phyloP scores from a whole-genome alignment of 2,888 invertebrate genomes.

The Eulithis prunata region DNA sequence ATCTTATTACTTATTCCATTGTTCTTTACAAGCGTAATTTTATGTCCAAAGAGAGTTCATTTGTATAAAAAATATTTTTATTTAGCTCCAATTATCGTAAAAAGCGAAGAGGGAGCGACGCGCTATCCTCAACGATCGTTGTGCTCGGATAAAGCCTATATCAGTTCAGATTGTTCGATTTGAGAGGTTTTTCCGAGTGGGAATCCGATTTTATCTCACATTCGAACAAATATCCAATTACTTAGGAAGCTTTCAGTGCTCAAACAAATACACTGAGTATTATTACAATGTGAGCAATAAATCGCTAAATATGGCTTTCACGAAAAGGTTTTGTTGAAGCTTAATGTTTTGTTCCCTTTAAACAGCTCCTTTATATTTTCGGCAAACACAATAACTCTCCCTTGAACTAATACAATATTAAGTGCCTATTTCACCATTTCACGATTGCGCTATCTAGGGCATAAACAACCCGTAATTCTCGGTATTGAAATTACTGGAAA shows the following conservation, averaged over 20 bases:
- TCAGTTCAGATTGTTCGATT: slow-evolving; percentile 49
- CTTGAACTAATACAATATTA: not conserved
- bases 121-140: slow-evolving; percentile 43
- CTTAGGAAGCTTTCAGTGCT: slow-evolving; percentile 53
- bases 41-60: slow-evolving; percentile 4
- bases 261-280: slow-evolving; percentile 48
- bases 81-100: slow-evolving; percentile 44
- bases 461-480: too few relatives aligned
- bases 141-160: slow-evolving; percentile 38
- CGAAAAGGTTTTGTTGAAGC: not conserved
- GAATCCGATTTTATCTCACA: slow-evolving; percentile 65
- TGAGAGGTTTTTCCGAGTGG: slow-evolving; percentile 54
- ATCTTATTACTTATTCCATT: slow-evolving; percentile 6
- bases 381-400: not conserved
- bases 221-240: slow-evolving; percentile 72
- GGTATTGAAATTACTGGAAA: too few relatives aligned
- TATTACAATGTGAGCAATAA: slow-evolving; percentile 51
- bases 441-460: too few relatives aligned
- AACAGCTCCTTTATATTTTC: too few relatives aligned
- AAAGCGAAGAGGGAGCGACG: slow-evolving; percentile 43
- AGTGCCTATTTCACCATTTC: too few relatives aligned
- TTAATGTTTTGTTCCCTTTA: not conserved
- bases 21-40: not conserved
- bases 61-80: slow-evolving; percentile 28
- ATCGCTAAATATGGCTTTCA: slow-evolving; percentile 27